Conservation (phyloP, 2,797 vertebrate genomes). For the Dicrostonyx torquatus region DNA sequence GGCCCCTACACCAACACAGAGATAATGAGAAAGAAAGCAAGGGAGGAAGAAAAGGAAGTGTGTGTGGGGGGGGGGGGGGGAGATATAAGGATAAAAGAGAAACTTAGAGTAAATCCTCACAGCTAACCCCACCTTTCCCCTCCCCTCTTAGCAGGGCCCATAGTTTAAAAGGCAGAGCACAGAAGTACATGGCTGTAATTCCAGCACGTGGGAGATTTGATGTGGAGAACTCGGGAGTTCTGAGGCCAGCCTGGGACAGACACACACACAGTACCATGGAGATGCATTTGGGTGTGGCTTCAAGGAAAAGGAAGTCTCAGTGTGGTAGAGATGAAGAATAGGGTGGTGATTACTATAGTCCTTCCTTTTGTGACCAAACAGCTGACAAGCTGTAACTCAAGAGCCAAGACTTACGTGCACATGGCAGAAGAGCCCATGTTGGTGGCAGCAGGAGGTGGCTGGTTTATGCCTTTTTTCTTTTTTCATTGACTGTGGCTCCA, state of each 20-base stretch:
- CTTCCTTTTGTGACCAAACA: not conserved
- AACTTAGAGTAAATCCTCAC: not conserved
- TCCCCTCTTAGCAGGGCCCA: not conserved
- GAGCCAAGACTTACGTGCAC: not conserved
- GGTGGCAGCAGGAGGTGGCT: not conserved
- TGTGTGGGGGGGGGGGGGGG: no score
- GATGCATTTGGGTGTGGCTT: not conserved
- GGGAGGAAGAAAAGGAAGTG: not conserved
- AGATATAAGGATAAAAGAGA: not conserved
- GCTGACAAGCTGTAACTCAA: not conserved
- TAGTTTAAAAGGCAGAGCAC: not conserved
- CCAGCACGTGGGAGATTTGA: not conserved
- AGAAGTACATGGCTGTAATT: not conserved
- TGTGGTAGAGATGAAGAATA: not conserved
- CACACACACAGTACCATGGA: not conserved
- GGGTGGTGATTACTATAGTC: no score
- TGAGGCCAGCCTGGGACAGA: not conserved
- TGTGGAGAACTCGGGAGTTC: not conserved
- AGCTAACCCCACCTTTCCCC: no score
- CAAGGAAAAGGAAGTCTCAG: not conserved
- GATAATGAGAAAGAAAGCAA: not conserved
- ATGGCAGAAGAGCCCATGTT: not conserved
- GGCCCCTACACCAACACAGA: no score
- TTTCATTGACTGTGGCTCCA: not conserved
- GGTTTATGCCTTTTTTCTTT: no score